phyloP scores from a whole-genome alignment of 2,113 vertebrate genomes.

The Corythoichthys intestinalis region DNA sequence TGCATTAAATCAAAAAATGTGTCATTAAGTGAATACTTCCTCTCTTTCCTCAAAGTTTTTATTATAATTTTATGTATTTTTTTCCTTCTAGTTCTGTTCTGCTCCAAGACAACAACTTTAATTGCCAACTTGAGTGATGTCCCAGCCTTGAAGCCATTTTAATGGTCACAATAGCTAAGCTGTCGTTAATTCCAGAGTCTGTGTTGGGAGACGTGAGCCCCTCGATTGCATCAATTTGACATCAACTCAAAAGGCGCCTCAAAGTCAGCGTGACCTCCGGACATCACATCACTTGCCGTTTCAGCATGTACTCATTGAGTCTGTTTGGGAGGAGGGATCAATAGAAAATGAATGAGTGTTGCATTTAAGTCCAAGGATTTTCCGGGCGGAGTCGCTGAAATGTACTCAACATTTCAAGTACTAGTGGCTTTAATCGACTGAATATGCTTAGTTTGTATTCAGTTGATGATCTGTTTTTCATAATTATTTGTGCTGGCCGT shows the following conservation, averaged over 20 bases:
- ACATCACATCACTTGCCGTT: neutral
- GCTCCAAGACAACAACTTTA: too few relatives aligned
- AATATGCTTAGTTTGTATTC: neutral
- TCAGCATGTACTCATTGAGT: conserved; percentile 43
- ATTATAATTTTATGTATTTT: too few relatives aligned
- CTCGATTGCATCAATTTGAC: conserved; percentile 51
- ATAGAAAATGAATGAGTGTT: conserved; percentile 46
- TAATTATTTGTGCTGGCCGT: neutral
- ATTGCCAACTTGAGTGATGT: neutral
- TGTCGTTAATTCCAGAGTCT: conserved; percentile 21
- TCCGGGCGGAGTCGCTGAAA: conserved; percentile 13
- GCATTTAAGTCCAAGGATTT: conserved; percentile 26
- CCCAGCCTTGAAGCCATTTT: conserved; percentile 3
- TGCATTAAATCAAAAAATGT: too few relatives aligned
- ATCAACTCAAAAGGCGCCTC: conserved; percentile 46
- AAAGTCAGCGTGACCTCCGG: conserved; percentile 9
- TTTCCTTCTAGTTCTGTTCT: too few relatives aligned
- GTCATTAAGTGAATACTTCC: too few relatives aligned
- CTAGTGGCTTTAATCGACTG: neutral
- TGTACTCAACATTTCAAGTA: conserved; percentile 10
- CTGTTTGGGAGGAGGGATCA: conserved; percentile 40
- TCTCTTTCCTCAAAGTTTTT: too few relatives aligned
- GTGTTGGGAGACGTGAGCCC: conserved; percentile 32
- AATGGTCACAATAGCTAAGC: conserved; percentile 18
- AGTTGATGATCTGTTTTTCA: neutral